These are phyloP conservation scores for Callionymus lyra DNA, from an alignment of 2,113 vertebrate species.

Conservation along the genomic window DNA sequence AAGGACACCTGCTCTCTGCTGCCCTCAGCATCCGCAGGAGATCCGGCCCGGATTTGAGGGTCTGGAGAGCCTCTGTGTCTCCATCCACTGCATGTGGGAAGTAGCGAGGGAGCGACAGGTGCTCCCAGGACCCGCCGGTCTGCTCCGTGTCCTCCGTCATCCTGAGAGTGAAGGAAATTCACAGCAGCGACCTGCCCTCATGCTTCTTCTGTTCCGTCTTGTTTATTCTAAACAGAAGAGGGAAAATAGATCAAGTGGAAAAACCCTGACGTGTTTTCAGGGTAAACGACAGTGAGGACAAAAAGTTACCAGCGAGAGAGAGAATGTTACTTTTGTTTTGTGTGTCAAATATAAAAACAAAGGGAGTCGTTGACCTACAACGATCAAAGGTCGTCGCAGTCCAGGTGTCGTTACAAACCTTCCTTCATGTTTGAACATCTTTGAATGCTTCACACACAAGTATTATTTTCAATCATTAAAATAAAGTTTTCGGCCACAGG, in stretches of 20 bases:
- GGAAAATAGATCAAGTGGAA: slow-evolving; percentile 22
- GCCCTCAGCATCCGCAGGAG: slow-evolving; percentile 56
- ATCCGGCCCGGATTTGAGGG: slow-evolving; percentile 21
- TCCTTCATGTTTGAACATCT: too few species aligned
- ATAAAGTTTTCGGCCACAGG: too few species aligned
- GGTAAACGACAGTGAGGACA: slow-evolving; percentile 13
- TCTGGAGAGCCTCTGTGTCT: neutral
- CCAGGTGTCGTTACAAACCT: too few species aligned
- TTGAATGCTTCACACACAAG: too few species aligned
- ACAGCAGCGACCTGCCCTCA: slow-evolving; percentile 14
- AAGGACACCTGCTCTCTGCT: slow-evolving; percentile 29
- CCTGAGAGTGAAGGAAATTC: slow-evolving; percentile 8
- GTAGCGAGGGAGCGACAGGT: slow-evolving; percentile 8
- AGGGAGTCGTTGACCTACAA: too few species aligned
- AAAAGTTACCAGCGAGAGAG: too few species aligned
- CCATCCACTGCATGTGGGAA: slow-evolving; percentile 5
- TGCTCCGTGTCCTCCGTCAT: slow-evolving; percentile 25
- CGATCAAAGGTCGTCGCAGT: too few species aligned
- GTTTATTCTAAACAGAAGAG: slow-evolving; percentile 44
- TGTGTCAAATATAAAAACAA: too few species aligned
- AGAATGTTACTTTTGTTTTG: too few species aligned
- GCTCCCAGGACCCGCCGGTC: slow-evolving; percentile 1
- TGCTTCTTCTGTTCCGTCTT: slow-evolving; percentile 4
- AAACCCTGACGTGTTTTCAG: slow-evolving; percentile 25
- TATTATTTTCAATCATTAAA: too few species aligned